Evolutionary conservation across 92 coral and sea anemone species (phyloP).

Genomic region (Epizoanthus stellaris): DNA sequence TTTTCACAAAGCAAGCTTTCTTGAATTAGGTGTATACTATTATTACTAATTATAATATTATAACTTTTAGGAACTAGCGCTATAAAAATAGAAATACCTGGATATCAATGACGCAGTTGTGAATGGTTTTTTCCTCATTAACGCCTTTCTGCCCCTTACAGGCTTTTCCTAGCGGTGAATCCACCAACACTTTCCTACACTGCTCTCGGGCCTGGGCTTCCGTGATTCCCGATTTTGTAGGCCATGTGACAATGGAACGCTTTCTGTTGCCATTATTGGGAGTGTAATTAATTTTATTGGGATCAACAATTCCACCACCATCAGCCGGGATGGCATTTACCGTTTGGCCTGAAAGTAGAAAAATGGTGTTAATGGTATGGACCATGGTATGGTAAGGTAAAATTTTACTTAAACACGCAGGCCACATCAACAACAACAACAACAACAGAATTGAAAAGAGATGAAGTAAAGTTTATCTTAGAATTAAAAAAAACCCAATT

Average conservation of each 20-base stretch:
- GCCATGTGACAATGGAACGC: constrained; percentile 4
- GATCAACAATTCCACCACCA: constrained; percentile 31
- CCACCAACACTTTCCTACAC: constrained; percentile 16
- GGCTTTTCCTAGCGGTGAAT: constrained; percentile 18
- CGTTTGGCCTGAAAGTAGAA: background rate
- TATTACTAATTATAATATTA: too few species aligned
- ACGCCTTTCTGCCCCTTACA: constrained; percentile 42
- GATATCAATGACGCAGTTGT: constrained; percentile 20
- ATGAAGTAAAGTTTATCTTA: too few species aligned
- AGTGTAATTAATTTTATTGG: constrained; percentile 6
- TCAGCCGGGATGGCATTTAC: constrained; percentile 19
- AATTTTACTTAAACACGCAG: too few species aligned
- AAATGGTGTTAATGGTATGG: background rate
- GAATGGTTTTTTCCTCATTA: constrained; percentile 2
- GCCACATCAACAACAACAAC: too few species aligned
- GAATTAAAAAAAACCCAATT: too few species aligned
- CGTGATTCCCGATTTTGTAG: constrained; percentile 32
- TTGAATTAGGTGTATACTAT: too few species aligned
- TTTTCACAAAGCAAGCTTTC: too few species aligned
- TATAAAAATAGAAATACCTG: background rate
- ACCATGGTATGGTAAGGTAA: too few species aligned
- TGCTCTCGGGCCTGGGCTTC: constrained; percentile 30
- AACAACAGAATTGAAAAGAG: too few species aligned
- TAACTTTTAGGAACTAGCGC: too few species aligned
- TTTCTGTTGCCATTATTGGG: constrained; percentile 18